phyloP scores from a whole-genome alignment of 2,888 invertebrate genomes.

The Gryllus longicercus region DNA sequence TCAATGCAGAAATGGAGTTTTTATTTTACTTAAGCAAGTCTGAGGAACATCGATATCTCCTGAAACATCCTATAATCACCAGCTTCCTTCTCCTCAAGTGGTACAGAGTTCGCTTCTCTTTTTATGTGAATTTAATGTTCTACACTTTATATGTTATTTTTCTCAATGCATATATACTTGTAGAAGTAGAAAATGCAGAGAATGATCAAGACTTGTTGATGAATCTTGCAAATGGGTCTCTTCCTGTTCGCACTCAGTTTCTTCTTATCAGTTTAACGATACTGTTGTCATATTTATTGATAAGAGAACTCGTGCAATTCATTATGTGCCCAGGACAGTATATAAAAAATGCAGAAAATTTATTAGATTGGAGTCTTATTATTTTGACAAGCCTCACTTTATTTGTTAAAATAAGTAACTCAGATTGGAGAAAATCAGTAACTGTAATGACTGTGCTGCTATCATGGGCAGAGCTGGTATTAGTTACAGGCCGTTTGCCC shows the following conservation, averaged over 20 bases:
- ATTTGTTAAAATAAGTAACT: neutral
- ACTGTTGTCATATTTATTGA: neutral
- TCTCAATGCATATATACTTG: constrained; percentile 19
- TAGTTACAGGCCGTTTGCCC: constrained; percentile 20
- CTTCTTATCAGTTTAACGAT: neutral
- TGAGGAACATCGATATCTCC: neutral
- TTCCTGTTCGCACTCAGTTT: too few species aligned
- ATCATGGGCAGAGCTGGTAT: constrained; percentile 21
- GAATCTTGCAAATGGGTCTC: neutral
- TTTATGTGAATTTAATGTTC: neutral
- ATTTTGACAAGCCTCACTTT: neutral
- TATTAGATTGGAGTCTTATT: constrained; percentile 8
- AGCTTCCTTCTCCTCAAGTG: constrained; percentile 20
- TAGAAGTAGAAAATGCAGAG: neutral
- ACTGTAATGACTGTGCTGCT: neutral
- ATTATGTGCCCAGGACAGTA: neutral
- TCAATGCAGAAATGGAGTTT: neutral
- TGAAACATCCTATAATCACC: constrained; percentile 23
- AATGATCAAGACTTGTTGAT: neutral
- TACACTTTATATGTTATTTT: constrained; percentile 3
- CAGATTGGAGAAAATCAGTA: neutral
- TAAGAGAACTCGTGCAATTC: constrained; percentile 21
- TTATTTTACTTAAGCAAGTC: constrained; percentile 3
- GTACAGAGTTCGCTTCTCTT: neutral
- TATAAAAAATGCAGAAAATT: constrained; percentile 21